Conservation (phyloP, 2,113 vertebrate genomes). For the Mobula hypostoma region DNA sequence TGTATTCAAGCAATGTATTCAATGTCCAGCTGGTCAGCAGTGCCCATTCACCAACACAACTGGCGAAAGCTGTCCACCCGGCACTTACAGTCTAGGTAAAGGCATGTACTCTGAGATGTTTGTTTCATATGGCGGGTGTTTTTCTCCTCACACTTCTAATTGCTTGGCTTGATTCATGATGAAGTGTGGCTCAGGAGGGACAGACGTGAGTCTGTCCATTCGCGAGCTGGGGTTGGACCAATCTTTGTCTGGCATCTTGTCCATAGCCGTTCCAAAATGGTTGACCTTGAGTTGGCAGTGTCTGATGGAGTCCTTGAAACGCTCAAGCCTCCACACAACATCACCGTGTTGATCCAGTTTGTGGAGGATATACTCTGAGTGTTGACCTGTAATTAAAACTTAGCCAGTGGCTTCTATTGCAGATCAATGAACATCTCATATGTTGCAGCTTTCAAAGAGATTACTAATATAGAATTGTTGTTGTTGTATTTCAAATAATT, state of each 20-base stretch:
- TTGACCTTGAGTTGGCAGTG: too few relatives aligned
- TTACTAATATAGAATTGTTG: background rate
- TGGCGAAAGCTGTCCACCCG: background rate
- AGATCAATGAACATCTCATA: background rate
- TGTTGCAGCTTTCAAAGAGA: background rate
- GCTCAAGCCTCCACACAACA: too few relatives aligned
- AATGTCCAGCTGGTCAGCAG: conserved; percentile 21
- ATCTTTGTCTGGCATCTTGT: too few relatives aligned
- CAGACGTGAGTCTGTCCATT: too few relatives aligned
- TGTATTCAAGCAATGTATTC: conserved; percentile 19
- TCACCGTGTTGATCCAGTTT: too few relatives aligned
- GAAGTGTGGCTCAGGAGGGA: too few relatives aligned
- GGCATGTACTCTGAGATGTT: background rate
- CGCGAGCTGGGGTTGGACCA: too few relatives aligned
- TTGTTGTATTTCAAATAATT: background rate
- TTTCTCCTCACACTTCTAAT: too few relatives aligned
- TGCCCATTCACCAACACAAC: conserved; percentile 16
- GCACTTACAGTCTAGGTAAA: conserved; percentile 19
- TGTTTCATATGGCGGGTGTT: too few relatives aligned
- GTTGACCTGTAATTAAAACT: background rate
- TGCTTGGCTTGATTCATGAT: too few relatives aligned
- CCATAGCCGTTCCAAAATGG: too few relatives aligned
- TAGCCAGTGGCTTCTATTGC: background rate
- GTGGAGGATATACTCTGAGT: background rate
- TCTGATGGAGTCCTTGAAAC: too few relatives aligned